Conservation (phyloP, 2,888 invertebrate species). For the Drosophila colorata region DNA sequence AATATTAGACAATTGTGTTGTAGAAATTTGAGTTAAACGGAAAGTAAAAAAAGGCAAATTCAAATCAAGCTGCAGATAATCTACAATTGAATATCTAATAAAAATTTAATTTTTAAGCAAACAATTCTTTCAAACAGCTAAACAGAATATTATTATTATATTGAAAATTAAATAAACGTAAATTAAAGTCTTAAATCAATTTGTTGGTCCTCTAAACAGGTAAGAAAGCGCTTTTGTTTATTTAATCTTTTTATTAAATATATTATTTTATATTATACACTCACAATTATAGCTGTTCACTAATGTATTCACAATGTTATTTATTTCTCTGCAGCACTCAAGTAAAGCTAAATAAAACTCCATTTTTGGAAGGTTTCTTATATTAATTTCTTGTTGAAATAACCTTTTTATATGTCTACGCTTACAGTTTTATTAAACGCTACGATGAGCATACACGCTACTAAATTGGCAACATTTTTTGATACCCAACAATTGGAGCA, state of each 20-base stretch:
- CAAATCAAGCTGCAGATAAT: slow-evolving; percentile 2
- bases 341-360: neutral
- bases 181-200: neutral
- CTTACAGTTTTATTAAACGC: slow-evolving; percentile 61
- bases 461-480: slow-evolving; percentile 34
- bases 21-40: neutral
- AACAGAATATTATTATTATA: slow-evolving; percentile 4
- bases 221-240: slow-evolving; percentile 4
- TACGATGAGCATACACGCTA: slow-evolving; percentile 62
- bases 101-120: slow-evolving; percentile 14
- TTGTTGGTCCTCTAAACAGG: slow-evolving; percentile 5
- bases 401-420: slow-evolving; percentile 1
- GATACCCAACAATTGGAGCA: neutral
- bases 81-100: slow-evolving; percentile 6
- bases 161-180: slow-evolving; percentile 19
- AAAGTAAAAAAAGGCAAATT: neutral
- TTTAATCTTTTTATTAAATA: neutral
- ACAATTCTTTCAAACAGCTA: slow-evolving; percentile 2
- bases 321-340: slow-evolving; percentile 17
- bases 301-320: slow-evolving; percentile 7
- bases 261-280: neutral
- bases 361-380: neutral
- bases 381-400: neutral
- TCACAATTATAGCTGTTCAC: neutral
- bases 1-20: neutral